Conservation (phyloP, 2,888 invertebrate species). For the Anthophora plumipes region DNA sequence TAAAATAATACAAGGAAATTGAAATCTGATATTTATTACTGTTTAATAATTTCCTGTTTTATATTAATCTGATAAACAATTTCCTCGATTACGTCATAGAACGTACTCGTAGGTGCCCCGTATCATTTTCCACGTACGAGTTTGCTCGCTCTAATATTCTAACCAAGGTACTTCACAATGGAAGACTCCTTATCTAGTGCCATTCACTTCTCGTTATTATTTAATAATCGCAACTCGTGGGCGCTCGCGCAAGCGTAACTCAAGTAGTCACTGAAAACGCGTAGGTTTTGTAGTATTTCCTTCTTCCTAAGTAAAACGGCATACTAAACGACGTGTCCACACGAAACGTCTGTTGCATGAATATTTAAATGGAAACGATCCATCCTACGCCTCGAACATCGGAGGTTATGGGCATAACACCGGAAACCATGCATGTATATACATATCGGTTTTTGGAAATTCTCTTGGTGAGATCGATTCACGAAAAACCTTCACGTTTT, state of each 20-base stretch:
- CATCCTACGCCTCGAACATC: conserved; percentile 1
- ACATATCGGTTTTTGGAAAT: background rate
- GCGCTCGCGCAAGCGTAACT: conserved; percentile 52
- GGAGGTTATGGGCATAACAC: background rate
- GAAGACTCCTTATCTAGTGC: conserved; percentile 10
- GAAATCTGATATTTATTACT: too few species aligned
- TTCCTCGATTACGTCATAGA: background rate
- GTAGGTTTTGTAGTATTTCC: conserved; percentile 56
- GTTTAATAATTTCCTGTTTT: background rate
- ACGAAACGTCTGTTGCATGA: conserved; percentile 15
- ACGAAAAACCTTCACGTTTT: background rate
- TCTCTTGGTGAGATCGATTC: background rate
- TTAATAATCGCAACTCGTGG: conserved; percentile 58
- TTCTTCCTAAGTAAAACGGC: conserved; percentile 53
- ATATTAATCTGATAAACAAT: background rate
- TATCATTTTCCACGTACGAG: background rate
- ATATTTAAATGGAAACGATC: conserved; percentile 28
- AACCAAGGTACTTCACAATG: conserved; percentile 10
- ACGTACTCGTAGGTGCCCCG: background rate
- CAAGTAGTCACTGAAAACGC: conserved; percentile 51
- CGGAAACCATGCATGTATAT: background rate
- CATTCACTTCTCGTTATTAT: conserved; percentile 52
- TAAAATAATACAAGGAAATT: too few species aligned
- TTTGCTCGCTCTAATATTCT: conserved; percentile 3
- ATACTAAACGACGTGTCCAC: conserved; percentile 46